Evolutionary conservation across 2,888 invertebrate genomes (phyloP).

Genomic region (Pasiphila rectangulata): DNA sequence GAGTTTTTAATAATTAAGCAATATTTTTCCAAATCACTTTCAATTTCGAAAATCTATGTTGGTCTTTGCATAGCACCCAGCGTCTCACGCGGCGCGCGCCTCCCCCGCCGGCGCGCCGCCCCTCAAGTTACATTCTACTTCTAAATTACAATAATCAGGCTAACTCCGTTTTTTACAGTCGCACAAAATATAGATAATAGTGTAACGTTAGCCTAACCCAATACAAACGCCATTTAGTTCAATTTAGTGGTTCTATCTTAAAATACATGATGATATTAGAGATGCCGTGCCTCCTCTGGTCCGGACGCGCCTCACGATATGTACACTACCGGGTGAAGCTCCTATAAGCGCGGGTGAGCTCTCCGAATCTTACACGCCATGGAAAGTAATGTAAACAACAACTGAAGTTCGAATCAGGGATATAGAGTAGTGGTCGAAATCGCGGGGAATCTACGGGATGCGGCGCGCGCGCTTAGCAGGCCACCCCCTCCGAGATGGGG

Average conservation of each 20-base stretch:
- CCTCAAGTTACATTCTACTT: slow-evolving; percentile 39
- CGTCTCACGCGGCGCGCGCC: slow-evolving; percentile 34
- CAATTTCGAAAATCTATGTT: slow-evolving; percentile 54
- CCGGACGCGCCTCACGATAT: slow-evolving; percentile 38
- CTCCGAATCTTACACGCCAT: slow-evolving; percentile 8
- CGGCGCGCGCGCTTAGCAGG: slow-evolving; percentile 78
- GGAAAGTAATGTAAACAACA: slow-evolving; percentile 4
- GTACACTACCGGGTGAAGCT: slow-evolving; percentile 43
- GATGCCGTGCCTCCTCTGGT: slow-evolving; percentile 25
- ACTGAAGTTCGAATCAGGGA: not conserved
- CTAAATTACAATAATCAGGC: slow-evolving; percentile 44
- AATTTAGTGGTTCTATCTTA: slow-evolving; percentile 46
- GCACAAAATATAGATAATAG: slow-evolving; percentile 39
- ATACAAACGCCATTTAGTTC: slow-evolving; percentile 44
- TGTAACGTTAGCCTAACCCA: slow-evolving; percentile 44
- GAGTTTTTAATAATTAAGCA: slow-evolving; percentile 30
- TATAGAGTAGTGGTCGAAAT: slow-evolving; percentile 7
- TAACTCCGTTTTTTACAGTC: slow-evolving; percentile 37
- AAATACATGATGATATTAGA: slow-evolving; percentile 49
- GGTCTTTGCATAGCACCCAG: slow-evolving; percentile 72
- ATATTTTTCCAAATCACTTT: slow-evolving; percentile 33
- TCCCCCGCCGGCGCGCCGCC: slow-evolving; percentile 39
- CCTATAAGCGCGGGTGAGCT: slow-evolving; percentile 6
- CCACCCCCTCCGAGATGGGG: slow-evolving; percentile 87
- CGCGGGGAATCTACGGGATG: slow-evolving; percentile 6